A percentile compares a stretch with the other conserved stretches of the same genome.
Evolutionary conservation across 2,113 vertebrate genomes (phyloP).

Genomic region (Forbesichthys papilliferus): DNA sequence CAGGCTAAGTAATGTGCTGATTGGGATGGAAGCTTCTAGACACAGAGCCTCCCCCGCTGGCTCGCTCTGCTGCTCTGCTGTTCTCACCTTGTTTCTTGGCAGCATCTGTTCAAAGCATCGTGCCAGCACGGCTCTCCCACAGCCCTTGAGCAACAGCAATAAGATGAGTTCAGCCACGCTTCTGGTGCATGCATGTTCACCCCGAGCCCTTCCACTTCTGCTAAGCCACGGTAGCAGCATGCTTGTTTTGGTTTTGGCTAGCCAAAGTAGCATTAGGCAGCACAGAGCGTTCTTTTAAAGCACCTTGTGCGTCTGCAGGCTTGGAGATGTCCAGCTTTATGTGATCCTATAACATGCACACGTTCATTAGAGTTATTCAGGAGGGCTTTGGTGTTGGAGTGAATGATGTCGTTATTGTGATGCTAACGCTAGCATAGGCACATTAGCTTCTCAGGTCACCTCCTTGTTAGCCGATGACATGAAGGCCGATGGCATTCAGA

Average conservation of each 20-base stretch:
- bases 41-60: slow-evolving; percentile 14
- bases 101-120: slow-evolving; percentile 12
- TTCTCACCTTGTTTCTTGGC: slow-evolving; percentile 22
- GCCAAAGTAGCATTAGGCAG: slow-evolving; percentile 9
- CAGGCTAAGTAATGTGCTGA: slow-evolving; percentile 29
- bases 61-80: slow-evolving; percentile 11
- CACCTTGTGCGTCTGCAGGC: neutral
- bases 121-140: neutral
- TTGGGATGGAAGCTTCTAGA: slow-evolving; percentile 31
- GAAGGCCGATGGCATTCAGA: slow-evolving; percentile 8
- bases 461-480: neutral
- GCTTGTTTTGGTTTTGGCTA: slow-evolving; percentile 4
- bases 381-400: neutral
- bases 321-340: neutral
- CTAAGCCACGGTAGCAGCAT: slow-evolving; percentile 6
- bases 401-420: neutral
- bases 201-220: neutral
- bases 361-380: neutral
- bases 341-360: neutral
- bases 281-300: slow-evolving; percentile 6
- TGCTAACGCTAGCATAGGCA: neutral
- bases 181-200: neutral
- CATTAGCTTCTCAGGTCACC: neutral
- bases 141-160: slow-evolving; percentile 5
- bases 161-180: slow-evolving; percentile 17